Base-by-base conservation (phyloP, 2,888 invertebrate species). In the Limenitis camilla region DNA sequence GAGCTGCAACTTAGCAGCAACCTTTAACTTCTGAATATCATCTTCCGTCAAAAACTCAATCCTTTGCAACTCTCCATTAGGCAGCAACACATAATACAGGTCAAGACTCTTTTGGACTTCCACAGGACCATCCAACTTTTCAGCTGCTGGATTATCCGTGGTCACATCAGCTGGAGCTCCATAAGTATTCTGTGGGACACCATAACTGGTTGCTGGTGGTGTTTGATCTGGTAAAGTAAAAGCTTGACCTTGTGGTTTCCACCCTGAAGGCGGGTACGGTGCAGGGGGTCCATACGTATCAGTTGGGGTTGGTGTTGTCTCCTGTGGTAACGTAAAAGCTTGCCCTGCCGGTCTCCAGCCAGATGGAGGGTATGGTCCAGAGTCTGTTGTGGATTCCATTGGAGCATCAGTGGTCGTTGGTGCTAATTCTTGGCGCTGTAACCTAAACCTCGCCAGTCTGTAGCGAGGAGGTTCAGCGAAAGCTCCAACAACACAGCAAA, bases 51-150 rank as follows among this genome's bases (percentile, higher is more conserved):
- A 75, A 65, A 91, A 91, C 55, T 85, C 81, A 30, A 92, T 89
- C 55, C 86, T 89, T 66, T 92, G 92, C 32, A 92, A 74, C 55
- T 89, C 81, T 5, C 92, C 92, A 59, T 88, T 90, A 0, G 92
- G 92, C 58, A 92, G 82, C 36, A 92, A 83, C 5, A 92, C 82
- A 68, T 89, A 92, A 71, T 92, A 92, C 9, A 89, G 81, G 5
- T 91, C 91, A 30, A 79, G 76, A 39, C 91, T 91, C 63, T 78
- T 79, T 58, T 78, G 76, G 0, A 84, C 77, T 40, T 88, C 83
- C 2, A 86, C 75, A 6, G 82, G 74, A 35, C 84, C 72, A 47
- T 78, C 81, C 6, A 85, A 30, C 32, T 60, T 75, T 56, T 85
- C 84, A 0, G 76, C 73, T 55, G 77, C 70, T 55, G 82, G 80